Conservation (phyloP, 2,888 invertebrate species). For the Eilema caniola region DNA sequence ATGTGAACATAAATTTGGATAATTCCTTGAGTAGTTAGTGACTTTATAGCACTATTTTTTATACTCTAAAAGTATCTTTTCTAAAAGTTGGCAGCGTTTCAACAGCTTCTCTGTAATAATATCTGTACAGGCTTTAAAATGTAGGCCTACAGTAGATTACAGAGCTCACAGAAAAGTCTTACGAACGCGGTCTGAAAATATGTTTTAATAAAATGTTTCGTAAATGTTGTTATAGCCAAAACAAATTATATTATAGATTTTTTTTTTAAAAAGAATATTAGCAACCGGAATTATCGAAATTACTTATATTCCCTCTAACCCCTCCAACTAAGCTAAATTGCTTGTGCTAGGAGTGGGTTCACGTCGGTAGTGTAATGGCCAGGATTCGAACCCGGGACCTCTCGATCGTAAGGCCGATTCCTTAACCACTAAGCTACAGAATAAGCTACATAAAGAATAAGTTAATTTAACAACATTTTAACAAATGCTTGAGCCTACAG, state of each 20-base stretch:
- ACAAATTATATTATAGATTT: too few species aligned
- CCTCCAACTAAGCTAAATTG: too few species aligned
- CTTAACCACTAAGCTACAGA: too few species aligned
- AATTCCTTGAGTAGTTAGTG: not conserved
- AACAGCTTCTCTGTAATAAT: constrained; percentile 30
- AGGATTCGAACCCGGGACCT: too few species aligned
- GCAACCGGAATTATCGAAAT: too few species aligned
- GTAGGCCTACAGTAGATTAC: constrained; percentile 32
- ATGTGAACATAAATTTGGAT: not conserved
- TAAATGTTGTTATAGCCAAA: not conserved
- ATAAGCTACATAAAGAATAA: not conserved
- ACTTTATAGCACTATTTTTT: not conserved
- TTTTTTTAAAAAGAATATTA: too few species aligned
- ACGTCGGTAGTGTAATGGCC: too few species aligned
- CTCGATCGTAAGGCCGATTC: too few species aligned
- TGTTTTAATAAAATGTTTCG: constrained; percentile 9
- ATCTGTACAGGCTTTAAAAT: constrained; percentile 29
- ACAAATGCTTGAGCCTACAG: not conserved
- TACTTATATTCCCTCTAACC: too few species aligned
- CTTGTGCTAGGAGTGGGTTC: too few species aligned
- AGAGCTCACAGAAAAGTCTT: constrained; percentile 19
- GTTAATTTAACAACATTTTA: not conserved
- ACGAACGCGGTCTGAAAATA: constrained; percentile 5
- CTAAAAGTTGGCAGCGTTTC: constrained; percentile 33
- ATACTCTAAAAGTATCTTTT: constrained; percentile 20